A percentile compares a stretch with the other conserved stretches of the same genome.
Evolutionary conservation across 92 coral and sea anemone species (phyloP).

Genomic region (Parazoanthus atlanticus): DNA sequence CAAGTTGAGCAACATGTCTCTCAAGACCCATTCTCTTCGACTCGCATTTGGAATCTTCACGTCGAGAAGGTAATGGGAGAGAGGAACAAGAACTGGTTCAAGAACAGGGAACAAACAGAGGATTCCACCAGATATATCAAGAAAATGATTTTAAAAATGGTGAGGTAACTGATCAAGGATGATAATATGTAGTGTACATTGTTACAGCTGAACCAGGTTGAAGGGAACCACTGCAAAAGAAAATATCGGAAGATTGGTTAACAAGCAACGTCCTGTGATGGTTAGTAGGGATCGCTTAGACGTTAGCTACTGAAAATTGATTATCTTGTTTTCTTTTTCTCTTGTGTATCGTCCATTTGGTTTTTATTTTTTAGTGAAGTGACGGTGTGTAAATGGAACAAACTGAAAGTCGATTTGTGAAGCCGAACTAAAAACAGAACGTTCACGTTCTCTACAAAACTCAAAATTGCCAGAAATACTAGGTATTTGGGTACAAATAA

Average conservation of each 20-base stretch:
- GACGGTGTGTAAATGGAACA: too few species aligned
- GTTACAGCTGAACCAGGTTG: background rate
- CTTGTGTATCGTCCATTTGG: too few species aligned
- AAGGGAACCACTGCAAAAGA: background rate
- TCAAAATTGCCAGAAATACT: too few species aligned
- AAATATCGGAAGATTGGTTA: background rate
- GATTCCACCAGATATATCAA: background rate
- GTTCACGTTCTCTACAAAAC: too few species aligned
- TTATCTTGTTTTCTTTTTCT: too few species aligned
- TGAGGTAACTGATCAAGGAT: background rate
- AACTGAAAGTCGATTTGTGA: too few species aligned
- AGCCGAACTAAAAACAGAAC: too few species aligned
- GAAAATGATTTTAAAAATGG: background rate
- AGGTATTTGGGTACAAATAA: too few species aligned
- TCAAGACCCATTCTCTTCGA: background rate
- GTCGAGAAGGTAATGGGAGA: conserved; percentile 2
- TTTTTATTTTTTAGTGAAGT: too few species aligned
- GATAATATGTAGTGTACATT: background rate
- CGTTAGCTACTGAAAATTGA: too few species aligned
- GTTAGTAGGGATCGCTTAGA: too few species aligned
- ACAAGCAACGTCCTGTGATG: too few species aligned
- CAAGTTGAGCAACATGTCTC: background rate
- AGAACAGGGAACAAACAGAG: background rate
- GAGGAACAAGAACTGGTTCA: background rate
- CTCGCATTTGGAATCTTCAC: background rate